Evolutionary conservation across 2,888 invertebrate genomes (phyloP).

Genomic region (Andrena bucephala): DNA sequence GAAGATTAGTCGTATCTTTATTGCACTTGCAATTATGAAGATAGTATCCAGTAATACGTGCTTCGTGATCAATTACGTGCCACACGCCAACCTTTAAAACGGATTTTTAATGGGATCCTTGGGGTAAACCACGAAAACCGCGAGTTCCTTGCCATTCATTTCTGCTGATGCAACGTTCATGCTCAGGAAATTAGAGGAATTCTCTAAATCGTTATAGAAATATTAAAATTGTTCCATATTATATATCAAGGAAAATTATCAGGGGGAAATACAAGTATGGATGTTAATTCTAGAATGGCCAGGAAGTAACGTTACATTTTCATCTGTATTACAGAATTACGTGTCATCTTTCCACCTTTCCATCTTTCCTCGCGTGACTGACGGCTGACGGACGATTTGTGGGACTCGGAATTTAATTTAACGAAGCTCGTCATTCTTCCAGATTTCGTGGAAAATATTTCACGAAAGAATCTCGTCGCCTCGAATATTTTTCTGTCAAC

Average conservation of each 20-base stretch:
- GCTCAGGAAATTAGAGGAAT: background rate
- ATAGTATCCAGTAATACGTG: constrained; percentile 22
- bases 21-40: constrained; percentile 44
- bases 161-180: background rate
- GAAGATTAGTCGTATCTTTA: constrained; percentile 50
- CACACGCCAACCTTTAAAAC: constrained; percentile 26
- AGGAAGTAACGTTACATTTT: background rate
- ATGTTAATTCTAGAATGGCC: background rate
- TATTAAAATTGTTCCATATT: background rate
- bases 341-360: background rate
- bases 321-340: background rate
- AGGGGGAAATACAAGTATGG: too few relatives aligned
- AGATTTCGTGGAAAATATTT: constrained; percentile 4
- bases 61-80: constrained; percentile 43
- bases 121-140: constrained; percentile 16
- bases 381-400: background rate
- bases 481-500: background rate
- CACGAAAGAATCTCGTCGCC: background rate
- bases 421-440: background rate
- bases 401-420: constrained; percentile 19
- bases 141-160: background rate
- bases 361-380: background rate
- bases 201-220: background rate
- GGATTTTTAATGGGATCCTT: constrained; percentile 37
- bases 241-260: background rate